These are phyloP conservation scores for Melanaphis sacchari DNA, from an alignment of 1,140 invertebrate species.

Conservation along the genomic window DNA sequence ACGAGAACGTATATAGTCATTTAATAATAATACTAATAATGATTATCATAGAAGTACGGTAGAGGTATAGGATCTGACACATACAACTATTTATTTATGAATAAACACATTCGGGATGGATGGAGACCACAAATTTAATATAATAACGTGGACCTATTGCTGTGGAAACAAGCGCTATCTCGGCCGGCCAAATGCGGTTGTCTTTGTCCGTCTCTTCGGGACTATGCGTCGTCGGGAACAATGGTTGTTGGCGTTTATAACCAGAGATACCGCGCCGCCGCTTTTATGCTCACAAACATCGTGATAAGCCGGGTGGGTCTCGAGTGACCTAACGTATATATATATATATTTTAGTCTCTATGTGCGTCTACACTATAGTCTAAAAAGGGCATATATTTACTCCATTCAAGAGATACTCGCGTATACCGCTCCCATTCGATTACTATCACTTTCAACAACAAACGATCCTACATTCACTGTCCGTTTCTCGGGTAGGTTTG, in stretches of 20 bases:
- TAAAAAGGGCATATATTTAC: background rate
- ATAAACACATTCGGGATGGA: background rate
- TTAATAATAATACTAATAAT: background rate
- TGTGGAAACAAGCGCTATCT: slow-evolving; percentile 30
- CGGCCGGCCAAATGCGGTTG: background rate
- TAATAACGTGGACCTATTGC: background rate
- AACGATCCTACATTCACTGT: background rate
- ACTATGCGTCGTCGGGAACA: background rate
- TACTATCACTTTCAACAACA: background rate
- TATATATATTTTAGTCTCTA: background rate
- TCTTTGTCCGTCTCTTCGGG: slow-evolving; percentile 12
- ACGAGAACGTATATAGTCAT: background rate
- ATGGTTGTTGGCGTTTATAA: background rate
- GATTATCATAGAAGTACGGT: background rate
- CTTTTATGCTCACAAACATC: background rate
- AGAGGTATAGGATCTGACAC: too few relatives aligned
- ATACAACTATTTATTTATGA: background rate
- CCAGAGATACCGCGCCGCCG: background rate
- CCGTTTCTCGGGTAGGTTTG: too few relatives aligned
- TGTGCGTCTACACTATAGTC: background rate
- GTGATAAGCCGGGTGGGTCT: background rate
- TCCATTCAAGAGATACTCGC: background rate
- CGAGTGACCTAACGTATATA: background rate
- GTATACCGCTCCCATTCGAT: background rate
- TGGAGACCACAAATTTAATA: background rate